phyloP scores from a whole-genome alignment of 2,888 invertebrate genomes.

The Julus scanicus region DNA sequence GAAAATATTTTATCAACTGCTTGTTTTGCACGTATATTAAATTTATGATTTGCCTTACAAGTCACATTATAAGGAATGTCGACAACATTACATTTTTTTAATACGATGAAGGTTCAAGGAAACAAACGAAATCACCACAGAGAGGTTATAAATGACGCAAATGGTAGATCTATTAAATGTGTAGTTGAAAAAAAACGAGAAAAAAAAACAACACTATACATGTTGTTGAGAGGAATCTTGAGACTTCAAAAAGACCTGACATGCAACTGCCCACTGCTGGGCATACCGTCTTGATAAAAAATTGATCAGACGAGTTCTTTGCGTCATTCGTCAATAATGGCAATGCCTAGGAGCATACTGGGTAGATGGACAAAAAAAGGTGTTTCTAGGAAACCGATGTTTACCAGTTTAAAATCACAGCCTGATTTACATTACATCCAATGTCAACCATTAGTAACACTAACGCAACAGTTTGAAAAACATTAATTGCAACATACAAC shows the following conservation, averaged over 20 bases:
- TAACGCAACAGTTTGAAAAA: neutral
- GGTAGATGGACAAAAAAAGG: neutral
- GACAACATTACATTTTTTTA: neutral
- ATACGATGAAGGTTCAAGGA: slow-evolving; percentile 1
- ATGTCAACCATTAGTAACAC: neutral
- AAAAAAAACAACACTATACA: neutral
- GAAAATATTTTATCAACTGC: neutral
- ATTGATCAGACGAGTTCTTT: slow-evolving; percentile 8
- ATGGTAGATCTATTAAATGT: neutral
- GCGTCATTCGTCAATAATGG: neutral
- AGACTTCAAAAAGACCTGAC: neutral
- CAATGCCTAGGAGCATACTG: neutral
- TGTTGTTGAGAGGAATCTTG: slow-evolving; percentile 35
- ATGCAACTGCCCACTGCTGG: slow-evolving; percentile 29
- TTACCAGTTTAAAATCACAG: neutral
- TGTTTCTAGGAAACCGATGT: slow-evolving; percentile 18
- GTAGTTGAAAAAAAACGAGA: neutral
- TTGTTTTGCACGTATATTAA: neutral
- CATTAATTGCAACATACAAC: neutral
- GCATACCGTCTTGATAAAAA: slow-evolving; percentile 6
- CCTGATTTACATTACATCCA: neutral
- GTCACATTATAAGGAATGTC: neutral
- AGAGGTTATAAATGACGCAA: slow-evolving; percentile 29
- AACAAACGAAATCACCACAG: neutral
- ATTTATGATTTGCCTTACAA: neutral